phyloP scores from a whole-genome alignment of 1,140 invertebrate species.

The Meloidogyne floridensis region DNA sequence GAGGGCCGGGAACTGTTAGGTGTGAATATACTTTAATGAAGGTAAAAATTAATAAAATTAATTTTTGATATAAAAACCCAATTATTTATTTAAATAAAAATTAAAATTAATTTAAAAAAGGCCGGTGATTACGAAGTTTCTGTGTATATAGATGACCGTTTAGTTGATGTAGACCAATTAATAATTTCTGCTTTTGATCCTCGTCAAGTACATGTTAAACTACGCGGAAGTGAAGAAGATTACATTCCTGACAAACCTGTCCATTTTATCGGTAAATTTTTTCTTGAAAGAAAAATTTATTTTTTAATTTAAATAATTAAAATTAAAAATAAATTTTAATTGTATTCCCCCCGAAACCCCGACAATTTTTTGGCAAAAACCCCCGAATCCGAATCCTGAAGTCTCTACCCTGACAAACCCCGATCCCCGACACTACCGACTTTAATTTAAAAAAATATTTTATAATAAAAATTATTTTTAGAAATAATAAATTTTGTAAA shows the following conservation, averaged over 20 bases:
- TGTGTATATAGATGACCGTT: slow-evolving; percentile 84
- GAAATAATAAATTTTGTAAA: no score
- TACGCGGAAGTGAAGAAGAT: slow-evolving; percentile 47
- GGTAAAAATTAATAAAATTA: not conserved
- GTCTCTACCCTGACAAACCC: no score
- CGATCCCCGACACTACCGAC: no score
- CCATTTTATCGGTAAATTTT: slow-evolving; percentile 61
- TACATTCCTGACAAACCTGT: slow-evolving; percentile 56
- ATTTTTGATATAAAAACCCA: not conserved
- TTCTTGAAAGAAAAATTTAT: not conserved
- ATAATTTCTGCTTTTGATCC: slow-evolving; percentile 51
- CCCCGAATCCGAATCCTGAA: no score
- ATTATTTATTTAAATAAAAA: not conserved
- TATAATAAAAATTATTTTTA: no score
- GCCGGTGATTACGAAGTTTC: slow-evolving; percentile 81
- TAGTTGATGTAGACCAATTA: slow-evolving; percentile 78
- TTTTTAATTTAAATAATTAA: no score
- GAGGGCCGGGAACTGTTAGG: slow-evolving; percentile 26
- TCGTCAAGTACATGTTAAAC: slow-evolving; percentile 45
- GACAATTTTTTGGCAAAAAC: no score
- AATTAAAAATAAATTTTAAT: no score
- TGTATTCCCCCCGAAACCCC: no score
- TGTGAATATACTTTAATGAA: slow-evolving; percentile 42
- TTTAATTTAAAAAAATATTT: no score
- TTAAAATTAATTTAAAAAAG: slow-evolving; percentile 72